Base-by-base conservation (phyloP, 1,140 invertebrate genomes). In the Pinna nobilis region DNA sequence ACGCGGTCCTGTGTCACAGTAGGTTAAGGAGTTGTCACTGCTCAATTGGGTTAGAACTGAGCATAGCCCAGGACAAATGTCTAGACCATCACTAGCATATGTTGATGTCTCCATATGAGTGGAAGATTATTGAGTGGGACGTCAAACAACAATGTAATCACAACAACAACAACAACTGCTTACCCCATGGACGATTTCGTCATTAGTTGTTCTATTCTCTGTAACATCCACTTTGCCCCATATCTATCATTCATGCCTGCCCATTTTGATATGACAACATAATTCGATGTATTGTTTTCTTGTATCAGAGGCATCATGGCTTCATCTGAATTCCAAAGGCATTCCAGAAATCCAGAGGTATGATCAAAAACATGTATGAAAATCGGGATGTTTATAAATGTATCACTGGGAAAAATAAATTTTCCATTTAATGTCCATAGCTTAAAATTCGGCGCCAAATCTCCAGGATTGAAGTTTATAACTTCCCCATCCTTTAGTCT, bases 341-440 rank as follows among this genome's bases (percentile, higher is more conserved):
- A 69, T 32, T 78, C 80, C 20, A 80, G 30, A 74, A 82, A 83
- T 2, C 68, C 80, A 23, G 80, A 81, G 13, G 69, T 11, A 4
- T 60, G 61, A 47, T 83, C 70, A 65, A 72, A 82, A 11, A 72
- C 74, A 35, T 80, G 78, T 30, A 83, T 71, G 13, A 83, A 30
- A 11, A 82, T 15, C 20, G 80, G 70, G 13, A 20, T 55, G 25
- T 76, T 76, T 15, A 11, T 50, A 33, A 74, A 61, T 1, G 25
- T n/a, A 23, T 64, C 18, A 37, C 32, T 41, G 20, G 82, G 80
- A 65, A 61, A 82, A 7, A 50, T 25, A 2, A 83, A 13, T 25
- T 51, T 65, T 37, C 78, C 78, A 49, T 74, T 37, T 1, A 82
- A 18, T 32, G 66, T 78, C 47, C 66, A 70, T 7, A 83, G 23